These are phyloP conservation scores for Tachina fera DNA, from an alignment of 2,888 invertebrate species.

Conservation along the genomic window DNA sequence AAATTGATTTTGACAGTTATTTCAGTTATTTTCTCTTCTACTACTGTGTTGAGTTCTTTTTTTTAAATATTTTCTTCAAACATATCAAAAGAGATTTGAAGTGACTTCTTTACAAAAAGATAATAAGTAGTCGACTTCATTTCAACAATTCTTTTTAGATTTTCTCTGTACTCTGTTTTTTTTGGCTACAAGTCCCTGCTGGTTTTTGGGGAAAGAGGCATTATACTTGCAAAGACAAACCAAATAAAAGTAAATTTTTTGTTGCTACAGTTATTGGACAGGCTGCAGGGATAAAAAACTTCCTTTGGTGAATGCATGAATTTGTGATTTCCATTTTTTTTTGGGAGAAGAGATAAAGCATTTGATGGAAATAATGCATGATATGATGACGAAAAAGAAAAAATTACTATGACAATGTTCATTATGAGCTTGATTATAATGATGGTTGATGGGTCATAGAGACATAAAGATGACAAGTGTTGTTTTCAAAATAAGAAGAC, in stretches of 20 bases:
- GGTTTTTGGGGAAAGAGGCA: conserved; percentile 31
- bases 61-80: conserved; percentile 25
- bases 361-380: conserved; percentile 47
- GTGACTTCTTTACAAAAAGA: conserved; percentile 53
- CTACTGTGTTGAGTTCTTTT: conserved; percentile 8
- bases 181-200: conserved; percentile 72
- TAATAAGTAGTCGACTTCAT: conserved; percentile 30
- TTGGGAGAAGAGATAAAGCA: conserved; percentile 10
- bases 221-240: conserved; percentile 73
- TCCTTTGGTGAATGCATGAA: conserved; percentile 45
- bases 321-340: conserved; percentile 35
- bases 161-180: conserved; percentile 13
- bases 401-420: conserved; percentile 49
- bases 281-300: conserved; percentile 39
- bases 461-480: conserved; percentile 81
- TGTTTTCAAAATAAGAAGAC: conserved; percentile 72
- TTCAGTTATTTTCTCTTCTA: conserved; percentile 62
- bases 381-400: conserved; percentile 35
- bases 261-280: conserved; percentile 35
- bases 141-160: conserved; percentile 45
- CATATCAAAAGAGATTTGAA: conserved; percentile 49
- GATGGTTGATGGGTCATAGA: conserved; percentile 73
- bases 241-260: conserved; percentile 72
- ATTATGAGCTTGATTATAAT: conserved; percentile 62
- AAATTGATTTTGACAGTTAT: conserved; percentile 69